A percentile compares a stretch with the other conserved stretches of the same genome.
These are phyloP conservation scores for Acanthococcus lagerstroemiae DNA, from an alignment of 2,888 invertebrate genomes.

Conservation along the genomic window DNA sequence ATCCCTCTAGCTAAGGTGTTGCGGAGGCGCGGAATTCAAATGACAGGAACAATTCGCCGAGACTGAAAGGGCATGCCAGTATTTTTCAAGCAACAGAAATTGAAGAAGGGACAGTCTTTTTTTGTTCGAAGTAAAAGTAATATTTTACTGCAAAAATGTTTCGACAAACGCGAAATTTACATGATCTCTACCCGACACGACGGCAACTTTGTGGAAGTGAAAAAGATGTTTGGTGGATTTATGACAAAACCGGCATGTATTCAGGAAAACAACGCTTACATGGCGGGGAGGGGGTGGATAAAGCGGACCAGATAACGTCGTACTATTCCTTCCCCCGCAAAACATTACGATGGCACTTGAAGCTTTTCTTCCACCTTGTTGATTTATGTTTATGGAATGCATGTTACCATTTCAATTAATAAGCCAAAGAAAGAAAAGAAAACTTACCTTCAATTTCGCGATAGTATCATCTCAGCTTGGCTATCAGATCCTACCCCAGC, in stretches of 20 bases:
- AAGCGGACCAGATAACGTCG: slow-evolving; percentile 5
- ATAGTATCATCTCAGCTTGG: neutral
- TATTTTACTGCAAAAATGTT: neutral
- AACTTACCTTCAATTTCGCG: slow-evolving; percentile 4
- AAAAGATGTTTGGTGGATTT: neutral
- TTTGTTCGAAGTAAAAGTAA: neutral
- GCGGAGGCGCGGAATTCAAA: neutral
- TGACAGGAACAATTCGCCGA: neutral
- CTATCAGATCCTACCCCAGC: neutral
- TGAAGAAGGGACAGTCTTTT: neutral
- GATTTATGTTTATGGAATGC: slow-evolving; percentile 8
- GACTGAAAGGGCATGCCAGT: neutral
- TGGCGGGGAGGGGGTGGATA: slow-evolving; percentile 4
- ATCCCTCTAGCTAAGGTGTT: neutral
- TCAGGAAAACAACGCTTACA: neutral
- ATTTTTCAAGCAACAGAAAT: neutral
- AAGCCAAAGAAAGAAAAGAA: neutral
- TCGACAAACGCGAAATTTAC: neutral
- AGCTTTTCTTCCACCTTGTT: neutral
- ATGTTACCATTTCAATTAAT: neutral
- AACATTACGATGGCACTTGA: slow-evolving; percentile 1
- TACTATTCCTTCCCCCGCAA: slow-evolving; percentile 9
- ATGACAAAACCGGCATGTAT: neutral
- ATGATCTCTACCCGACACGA: neutral
- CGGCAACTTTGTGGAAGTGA: neutral